Evolutionary conservation across 2,113 vertebrate genomes (phyloP), one percentile per base, ranked within the genome.

Genomic region (Osmerus mordax): DNA sequence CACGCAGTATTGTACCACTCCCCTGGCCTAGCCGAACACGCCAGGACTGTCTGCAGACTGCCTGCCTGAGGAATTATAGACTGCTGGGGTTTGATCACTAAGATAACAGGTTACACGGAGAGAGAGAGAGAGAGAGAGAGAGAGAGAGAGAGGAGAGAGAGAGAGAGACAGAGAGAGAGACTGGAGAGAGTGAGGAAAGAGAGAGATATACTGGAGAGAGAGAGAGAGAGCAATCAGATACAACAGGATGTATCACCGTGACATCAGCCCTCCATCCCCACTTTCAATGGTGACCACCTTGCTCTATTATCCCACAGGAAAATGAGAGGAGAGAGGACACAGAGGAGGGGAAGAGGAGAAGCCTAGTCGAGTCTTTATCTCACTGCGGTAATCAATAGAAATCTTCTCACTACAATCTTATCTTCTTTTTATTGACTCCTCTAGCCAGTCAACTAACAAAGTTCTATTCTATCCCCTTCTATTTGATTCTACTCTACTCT

Each of bases 81-180:
- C 76, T 76, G 75, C 62, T 70, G 21, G 65, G 77, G 78, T 84
- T 77, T 81, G 76, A 76, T 84, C 75, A 73, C 72, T 41, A 62
- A 63, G 78, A 79, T 76, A 80, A 70, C 77, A 77, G 71, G 78
- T 80, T 28, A 25, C 23, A 28, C 13, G 9, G 69, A 62, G 36
- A 25, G 69, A 64, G 15, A 64, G 29, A 18, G 62, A 36, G 29
- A 32, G 62, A 16, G 29, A 32, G 28, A 29, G 15, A 29, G 28
- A 29, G 25, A 15, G 14, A 64, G 62, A 1, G 1, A 14, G 1
- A 13, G 2, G 29, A 29, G 12, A 36, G 28, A 29, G 15, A 64
- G 14, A 36, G 13, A 29, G 29, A 32, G 29, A 64, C 1, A 29
- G 3, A 29, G 25, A 64, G 62, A 64, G 0, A 29, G 4, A n/a